Evolutionary conservation across 2,113 vertebrate species (phyloP).

Genomic region (Thunnus maccoyii): DNA sequence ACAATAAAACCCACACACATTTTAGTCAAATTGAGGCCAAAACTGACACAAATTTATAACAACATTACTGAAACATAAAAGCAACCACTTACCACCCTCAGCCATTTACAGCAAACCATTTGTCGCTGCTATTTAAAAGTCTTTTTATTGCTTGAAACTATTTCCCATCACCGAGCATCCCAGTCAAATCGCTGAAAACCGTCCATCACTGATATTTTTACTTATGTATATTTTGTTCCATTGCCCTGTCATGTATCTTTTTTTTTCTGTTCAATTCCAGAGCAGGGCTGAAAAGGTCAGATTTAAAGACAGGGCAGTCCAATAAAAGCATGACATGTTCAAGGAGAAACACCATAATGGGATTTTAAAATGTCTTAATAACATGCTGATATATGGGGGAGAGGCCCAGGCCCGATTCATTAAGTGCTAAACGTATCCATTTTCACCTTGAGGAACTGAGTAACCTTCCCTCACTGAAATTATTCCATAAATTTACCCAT

Average conservation of each 20-base stretch:
- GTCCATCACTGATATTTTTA: constrained; percentile 64
- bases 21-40: constrained; percentile 65
- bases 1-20: constrained; percentile 58
- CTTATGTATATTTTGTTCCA: constrained; percentile 59
- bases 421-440: constrained; percentile 89
- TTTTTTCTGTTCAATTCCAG: constrained; percentile 72
- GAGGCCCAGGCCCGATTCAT: constrained; percentile 84
- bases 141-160: constrained; percentile 63
- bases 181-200: constrained; percentile 36
- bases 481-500: constrained; percentile 88
- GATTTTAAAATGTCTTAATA: constrained; percentile 91
- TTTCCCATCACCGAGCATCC: constrained; percentile 36
- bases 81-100: constrained; percentile 60
- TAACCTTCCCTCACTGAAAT: constrained; percentile 86
- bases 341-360: constrained; percentile 91
- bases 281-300: constrained; percentile 84
- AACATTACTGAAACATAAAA: constrained; percentile 75
- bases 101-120: constrained; percentile 63
- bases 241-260: constrained; percentile 64
- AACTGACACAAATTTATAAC: constrained; percentile 66
- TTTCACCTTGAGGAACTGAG: constrained; percentile 88
- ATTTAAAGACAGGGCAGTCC: constrained; percentile 88
- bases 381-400: constrained; percentile 89
- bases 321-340: constrained; percentile 89
- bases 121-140: constrained; percentile 65